Base-by-base conservation (phyloP, 2,888 invertebrate genomes). In the Emmelina monodactyla region DNA sequence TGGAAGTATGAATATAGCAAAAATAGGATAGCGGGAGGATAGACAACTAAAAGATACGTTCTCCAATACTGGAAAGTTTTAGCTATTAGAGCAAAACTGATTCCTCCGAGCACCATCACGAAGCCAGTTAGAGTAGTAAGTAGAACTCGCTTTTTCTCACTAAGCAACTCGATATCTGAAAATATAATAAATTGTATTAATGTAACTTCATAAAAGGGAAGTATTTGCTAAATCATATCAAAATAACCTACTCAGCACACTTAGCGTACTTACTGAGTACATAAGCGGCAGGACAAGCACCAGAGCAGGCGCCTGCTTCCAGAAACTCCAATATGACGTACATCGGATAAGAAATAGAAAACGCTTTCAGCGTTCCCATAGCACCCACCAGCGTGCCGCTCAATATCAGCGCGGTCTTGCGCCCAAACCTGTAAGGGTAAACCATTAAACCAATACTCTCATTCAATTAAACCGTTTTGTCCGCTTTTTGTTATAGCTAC, bases 41-140 rank as follows among this genome's bases (percentile, higher is more conserved):
- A 92, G 3, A 86, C 75, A n/a, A 88, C 81, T 14, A 88, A 72
- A 37, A 91, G 82, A 40, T 88, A 76, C 28, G 82, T 75, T 40
- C 88, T 82, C 92, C 92, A 93, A 52, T 88, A 84, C 37, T 82
- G 80, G 34, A 85, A 82, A 34, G 82, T 71, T 78, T 87, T 89
- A 6, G 92, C 90, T 6, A 87, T 67, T 16, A 86, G 58, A 1
- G 89, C 91, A 31, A 89, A 75, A 14, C 85, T 58, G 15, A 89
- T 80, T 51, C 89, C 90, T 0, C 92, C 92, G 3, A 88, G 41
- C 1, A 90, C 88, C 49, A 89, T 45, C 57, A 70, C 57, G 30
- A 73, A 69, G 11, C 76, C 72, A 1, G 76, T 60, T 46, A 72
- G 73, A 1, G 73, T 72, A 3, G 73, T 72, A 0, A 73, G 72